These are phyloP conservation scores for Sinella curviseta DNA, from an alignment of 1,140 invertebrate genomes.

Conservation along the genomic window DNA sequence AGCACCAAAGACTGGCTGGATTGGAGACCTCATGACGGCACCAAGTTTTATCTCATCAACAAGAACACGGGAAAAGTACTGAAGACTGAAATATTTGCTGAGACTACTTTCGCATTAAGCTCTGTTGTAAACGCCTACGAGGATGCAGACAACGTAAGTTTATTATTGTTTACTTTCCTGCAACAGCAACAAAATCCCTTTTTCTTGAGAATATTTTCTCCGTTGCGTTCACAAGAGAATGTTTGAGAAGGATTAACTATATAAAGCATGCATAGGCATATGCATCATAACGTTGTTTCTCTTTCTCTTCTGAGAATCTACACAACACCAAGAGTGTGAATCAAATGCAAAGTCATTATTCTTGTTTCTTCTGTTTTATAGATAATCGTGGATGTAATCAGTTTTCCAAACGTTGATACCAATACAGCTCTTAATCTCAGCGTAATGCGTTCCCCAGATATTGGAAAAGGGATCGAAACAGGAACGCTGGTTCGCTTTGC, in stretches of 20 bases:
- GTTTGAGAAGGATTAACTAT: too few relatives aligned
- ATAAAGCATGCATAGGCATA: too few relatives aligned
- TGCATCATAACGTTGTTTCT: too few relatives aligned
- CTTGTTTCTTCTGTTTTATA: not conserved
- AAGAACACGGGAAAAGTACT: conserved; percentile 56
- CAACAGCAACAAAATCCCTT: too few relatives aligned
- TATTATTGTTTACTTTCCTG: not conserved
- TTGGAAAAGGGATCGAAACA: conserved; percentile 6
- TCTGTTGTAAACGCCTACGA: conserved; percentile 63
- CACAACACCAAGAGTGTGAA: too few relatives aligned
- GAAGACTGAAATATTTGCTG: conserved; percentile 53
- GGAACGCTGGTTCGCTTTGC: not conserved
- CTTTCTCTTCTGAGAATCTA: too few relatives aligned
- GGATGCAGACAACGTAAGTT: conserved; percentile 55
- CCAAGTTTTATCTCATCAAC: conserved; percentile 55
- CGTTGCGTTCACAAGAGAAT: too few relatives aligned
- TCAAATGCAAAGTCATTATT: too few relatives aligned
- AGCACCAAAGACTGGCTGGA: conserved; percentile 27
- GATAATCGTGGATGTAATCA: conserved; percentile 27
- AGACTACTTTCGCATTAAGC: conserved; percentile 59
- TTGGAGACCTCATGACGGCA: conserved; percentile 24
- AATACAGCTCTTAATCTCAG: conserved; percentile 6
- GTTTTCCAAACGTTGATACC: conserved; percentile 12
- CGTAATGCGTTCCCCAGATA: not conserved
- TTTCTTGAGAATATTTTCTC: too few relatives aligned